Percentiles rank a stretch among this genome's conserved stretches.
These are phyloP conservation scores for Ellobium chinense DNA, from an alignment of 2,888 invertebrate genomes.

Conservation along the genomic window DNA sequence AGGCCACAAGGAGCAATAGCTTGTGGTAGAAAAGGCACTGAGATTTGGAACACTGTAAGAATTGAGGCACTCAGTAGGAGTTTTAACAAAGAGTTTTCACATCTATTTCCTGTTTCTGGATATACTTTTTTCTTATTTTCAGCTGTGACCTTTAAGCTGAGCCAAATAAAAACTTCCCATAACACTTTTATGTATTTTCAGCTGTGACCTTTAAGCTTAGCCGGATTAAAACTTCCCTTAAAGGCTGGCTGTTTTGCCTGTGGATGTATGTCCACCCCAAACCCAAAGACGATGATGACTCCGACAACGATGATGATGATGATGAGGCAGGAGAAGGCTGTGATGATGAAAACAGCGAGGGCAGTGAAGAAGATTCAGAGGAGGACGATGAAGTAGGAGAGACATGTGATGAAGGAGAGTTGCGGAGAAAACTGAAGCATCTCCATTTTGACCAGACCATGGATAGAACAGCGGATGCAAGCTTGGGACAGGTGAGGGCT, in stretches of 20 bases:
- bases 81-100: too few species aligned
- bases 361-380: neutral
- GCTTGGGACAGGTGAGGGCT: slow-evolving; percentile 21
- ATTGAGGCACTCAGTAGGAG: too few species aligned
- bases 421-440: neutral
- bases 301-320: neutral
- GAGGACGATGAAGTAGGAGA: slow-evolving; percentile 5
- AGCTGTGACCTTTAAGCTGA: slow-evolving; percentile 39
- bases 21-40: too few species aligned
- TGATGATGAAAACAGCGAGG: neutral
- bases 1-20: too few species aligned
- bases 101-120: too few species aligned
- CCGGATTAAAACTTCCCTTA: neutral
- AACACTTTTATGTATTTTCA: neutral
- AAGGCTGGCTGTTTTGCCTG: slow-evolving; percentile 21
- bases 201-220: slow-evolving; percentile 39
- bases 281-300: neutral
- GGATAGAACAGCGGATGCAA: slow-evolving; percentile 12
- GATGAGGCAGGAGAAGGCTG: neutral
- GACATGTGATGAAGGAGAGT: slow-evolving; percentile 1
- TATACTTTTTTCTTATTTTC: neutral
- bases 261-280: slow-evolving; percentile 33
- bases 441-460: slow-evolving; percentile 1
- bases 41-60: too few species aligned
- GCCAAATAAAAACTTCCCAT: neutral